Evolutionary conservation across 2,113 vertebrate genomes (phyloP).

Genomic region (Caloenas nicobarica): DNA sequence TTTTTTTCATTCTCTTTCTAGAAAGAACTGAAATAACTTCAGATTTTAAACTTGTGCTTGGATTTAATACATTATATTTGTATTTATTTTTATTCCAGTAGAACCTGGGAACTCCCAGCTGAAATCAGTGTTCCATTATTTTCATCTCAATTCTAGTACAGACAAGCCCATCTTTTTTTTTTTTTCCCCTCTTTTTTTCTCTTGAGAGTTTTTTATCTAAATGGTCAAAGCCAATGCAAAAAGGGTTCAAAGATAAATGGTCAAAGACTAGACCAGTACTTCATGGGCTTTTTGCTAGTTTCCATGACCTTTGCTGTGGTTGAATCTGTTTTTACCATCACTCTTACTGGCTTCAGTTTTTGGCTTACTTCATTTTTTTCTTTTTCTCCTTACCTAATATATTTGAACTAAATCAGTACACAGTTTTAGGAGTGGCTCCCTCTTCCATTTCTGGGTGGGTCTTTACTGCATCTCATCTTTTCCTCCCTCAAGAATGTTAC

Average conservation of each 20-base stretch:
- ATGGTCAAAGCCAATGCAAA: neutral
- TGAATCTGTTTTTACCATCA: conserved; percentile 18
- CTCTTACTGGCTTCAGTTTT: neutral
- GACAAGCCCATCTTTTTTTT: neutral
- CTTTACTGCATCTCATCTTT: neutral
- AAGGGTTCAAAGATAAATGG: neutral
- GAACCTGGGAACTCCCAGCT: neutral
- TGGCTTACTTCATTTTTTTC: neutral
- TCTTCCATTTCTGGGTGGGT: neutral
- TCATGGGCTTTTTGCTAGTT: neutral
- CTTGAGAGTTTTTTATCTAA: neutral
- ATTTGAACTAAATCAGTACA: neutral
- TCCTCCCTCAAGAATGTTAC: neutral
- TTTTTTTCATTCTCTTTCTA: neutral
- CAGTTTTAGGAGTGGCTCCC: neutral
- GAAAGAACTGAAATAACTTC: neutral
- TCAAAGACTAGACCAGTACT: neutral
- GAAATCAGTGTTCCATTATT: neutral
- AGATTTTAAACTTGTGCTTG: neutral
- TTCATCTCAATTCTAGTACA: neutral
- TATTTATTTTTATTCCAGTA: neutral
- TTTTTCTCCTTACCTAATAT: neutral
- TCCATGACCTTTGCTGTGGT: neutral
- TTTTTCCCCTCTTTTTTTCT: neutral
- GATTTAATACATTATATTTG: neutral